A percentile compares a stretch with the other conserved stretches of the same genome.
These are phyloP conservation scores for Antheraea yamamai DNA, from an alignment of 2,888 invertebrate genomes.

Conservation along the genomic window DNA sequence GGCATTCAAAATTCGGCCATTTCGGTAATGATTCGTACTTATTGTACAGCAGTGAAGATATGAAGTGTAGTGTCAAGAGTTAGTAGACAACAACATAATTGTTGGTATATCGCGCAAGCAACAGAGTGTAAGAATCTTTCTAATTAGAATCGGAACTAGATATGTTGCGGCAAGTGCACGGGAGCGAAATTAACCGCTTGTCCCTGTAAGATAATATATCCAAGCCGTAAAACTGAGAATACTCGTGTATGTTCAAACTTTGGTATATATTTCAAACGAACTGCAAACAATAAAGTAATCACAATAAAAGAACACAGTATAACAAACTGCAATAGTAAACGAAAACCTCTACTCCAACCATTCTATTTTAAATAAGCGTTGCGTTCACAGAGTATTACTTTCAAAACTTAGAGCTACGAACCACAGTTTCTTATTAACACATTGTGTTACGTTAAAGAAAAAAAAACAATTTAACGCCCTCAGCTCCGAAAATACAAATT, in stretches of 20 bases:
- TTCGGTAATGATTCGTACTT: no score
- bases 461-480: slow-evolving; percentile 26
- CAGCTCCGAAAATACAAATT: slow-evolving; percentile 26
- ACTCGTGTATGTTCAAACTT: not conserved
- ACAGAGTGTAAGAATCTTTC: no score
- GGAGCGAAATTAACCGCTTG: no score
- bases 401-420: not conserved
- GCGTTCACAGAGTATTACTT: not conserved
- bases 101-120: no score
- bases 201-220: not conserved
- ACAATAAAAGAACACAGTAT: not conserved
- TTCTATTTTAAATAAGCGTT: not conserved
- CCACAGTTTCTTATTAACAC: slow-evolving; percentile 13
- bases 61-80: no score
- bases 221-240: not conserved
- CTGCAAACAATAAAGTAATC: not conserved
- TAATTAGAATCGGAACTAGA: no score
- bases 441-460: slow-evolving; percentile 7
- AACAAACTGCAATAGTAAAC: not conserved
- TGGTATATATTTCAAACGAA: not conserved
- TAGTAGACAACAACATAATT: no score
- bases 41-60: no score
- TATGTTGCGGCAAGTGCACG: no score
- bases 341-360: not conserved
- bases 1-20: no score